These are phyloP conservation scores for Agrochola circellaris DNA, from an alignment of 2,888 invertebrate species.

Conservation along the genomic window DNA sequence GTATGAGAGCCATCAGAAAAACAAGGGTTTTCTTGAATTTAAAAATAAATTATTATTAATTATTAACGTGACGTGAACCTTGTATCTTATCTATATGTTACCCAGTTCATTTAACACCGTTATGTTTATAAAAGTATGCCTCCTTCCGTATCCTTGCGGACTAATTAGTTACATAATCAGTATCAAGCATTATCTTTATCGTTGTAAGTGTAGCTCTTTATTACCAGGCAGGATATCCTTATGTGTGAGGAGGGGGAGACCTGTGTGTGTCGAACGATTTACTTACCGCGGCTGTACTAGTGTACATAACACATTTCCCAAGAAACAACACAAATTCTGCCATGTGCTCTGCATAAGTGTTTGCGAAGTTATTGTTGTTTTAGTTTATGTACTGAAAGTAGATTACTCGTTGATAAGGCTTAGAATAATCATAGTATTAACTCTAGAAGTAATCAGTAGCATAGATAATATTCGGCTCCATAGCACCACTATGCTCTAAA, in stretches of 20 bases:
- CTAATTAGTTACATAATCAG: conserved; percentile 3
- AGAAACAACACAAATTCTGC: conserved; percentile 16
- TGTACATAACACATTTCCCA: conserved; percentile 1
- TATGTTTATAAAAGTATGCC: conserved; percentile 15
- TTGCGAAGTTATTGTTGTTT: conserved; percentile 18
- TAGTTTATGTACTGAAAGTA: conserved; percentile 30
- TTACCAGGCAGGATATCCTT: neutral
- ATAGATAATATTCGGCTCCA: conserved; percentile 84
- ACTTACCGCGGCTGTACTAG: neutral
- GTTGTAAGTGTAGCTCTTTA: neutral
- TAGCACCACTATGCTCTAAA: conserved; percentile 89
- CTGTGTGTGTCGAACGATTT: conserved; percentile 5
- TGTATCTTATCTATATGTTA: conserved; percentile 14
- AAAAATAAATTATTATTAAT: neutral
- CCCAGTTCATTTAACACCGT: neutral
- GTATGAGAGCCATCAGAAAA: too few relatives aligned
- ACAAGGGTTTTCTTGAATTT: neutral
- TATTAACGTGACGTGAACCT: neutral
- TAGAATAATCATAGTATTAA: conserved; percentile 66
- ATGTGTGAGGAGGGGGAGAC: conserved; percentile 54
- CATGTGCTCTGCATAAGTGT: conserved; percentile 7
- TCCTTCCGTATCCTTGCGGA: neutral
- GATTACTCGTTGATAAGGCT: conserved; percentile 53
- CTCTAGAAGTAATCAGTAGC: conserved; percentile 72
- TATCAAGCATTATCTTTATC: conserved; percentile 2